Percentiles rank a stretch among this genome's conserved stretches.
Conservation (phyloP, 2,797 vertebrate genomes). For the Sciurus carolinensis region DNA sequence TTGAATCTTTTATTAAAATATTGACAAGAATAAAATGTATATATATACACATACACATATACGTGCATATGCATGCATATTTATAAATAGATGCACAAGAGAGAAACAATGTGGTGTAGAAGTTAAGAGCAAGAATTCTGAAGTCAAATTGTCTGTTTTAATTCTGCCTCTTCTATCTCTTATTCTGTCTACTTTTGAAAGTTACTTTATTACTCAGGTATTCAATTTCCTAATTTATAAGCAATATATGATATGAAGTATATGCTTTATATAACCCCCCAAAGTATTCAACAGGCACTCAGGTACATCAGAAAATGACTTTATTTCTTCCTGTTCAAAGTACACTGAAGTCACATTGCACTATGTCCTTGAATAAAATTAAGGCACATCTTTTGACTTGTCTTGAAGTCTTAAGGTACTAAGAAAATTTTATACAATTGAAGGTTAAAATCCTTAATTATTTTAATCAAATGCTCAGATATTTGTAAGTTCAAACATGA, state of each 20-base stretch:
- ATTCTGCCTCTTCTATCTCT: not conserved
- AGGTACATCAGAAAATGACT: not conserved
- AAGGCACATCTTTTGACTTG: not conserved
- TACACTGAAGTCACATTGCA: not conserved
- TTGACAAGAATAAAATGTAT: not conserved
- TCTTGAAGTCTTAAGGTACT: not conserved
- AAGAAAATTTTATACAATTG: not conserved
- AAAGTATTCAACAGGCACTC: not conserved
- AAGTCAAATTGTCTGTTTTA: not conserved
- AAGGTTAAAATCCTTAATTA: not conserved
- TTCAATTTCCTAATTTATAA: not conserved
- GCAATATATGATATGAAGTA: not conserved
- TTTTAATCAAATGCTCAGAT: not conserved
- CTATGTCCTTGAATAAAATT: slow-evolving; percentile 1
- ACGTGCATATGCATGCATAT: not conserved
- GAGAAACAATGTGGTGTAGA: not conserved
- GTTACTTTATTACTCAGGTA: not conserved
- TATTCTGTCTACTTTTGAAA: not conserved
- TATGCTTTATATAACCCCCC: not conserved
- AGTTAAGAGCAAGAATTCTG: not conserved
- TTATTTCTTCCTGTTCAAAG: not conserved
- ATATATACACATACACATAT: not conserved
- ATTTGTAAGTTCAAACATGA: not conserved
- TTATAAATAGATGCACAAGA: not conserved
- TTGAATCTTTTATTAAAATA: not conserved